Conservation (phyloP, 1,140 invertebrate species). For the Fopius arisanus region DNA sequence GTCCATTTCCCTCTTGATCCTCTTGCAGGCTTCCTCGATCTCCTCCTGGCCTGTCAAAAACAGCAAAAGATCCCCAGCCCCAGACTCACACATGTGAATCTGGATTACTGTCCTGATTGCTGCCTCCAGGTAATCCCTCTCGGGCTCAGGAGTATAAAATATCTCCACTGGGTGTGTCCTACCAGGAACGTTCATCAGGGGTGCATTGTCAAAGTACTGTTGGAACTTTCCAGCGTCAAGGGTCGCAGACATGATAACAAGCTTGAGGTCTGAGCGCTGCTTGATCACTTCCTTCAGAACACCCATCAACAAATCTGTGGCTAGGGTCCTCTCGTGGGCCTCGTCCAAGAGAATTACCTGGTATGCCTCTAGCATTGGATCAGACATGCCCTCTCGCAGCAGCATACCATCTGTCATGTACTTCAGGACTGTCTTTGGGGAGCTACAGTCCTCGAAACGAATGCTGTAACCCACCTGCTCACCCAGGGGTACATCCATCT, state of each 20-base stretch:
- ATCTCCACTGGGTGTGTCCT: constrained; percentile 97
- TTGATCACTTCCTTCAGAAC: constrained; percentile 97
- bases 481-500: constrained; percentile 95
- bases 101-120: constrained; percentile 98
- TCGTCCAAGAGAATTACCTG: constrained; percentile 97
- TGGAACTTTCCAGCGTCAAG: constrained; percentile 99
- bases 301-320: constrained; percentile 99
- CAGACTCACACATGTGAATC: constrained; percentile 99
- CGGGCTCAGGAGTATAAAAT: constrained; percentile 99
- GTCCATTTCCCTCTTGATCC: constrained; percentile 96
- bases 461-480: constrained; percentile 98
- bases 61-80: constrained; percentile 90
- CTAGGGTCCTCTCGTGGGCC: constrained; percentile 97
- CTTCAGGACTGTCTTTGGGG: constrained; percentile 87
- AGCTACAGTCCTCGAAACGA: constrained; percentile 99
- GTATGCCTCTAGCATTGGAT: constrained; percentile 96
- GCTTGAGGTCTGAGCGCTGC: constrained; percentile 92
- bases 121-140: constrained; percentile 97
- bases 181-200: constrained; percentile 98
- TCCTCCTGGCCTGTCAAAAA: constrained; percentile 97
- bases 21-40: constrained; percentile 99
- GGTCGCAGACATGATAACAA: constrained; percentile 99
- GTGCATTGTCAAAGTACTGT: constrained; percentile 98
- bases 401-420: constrained; percentile 99
- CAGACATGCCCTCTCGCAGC: constrained; percentile 97